phyloP scores from a whole-genome alignment of 2,113 vertebrate species.

The Indicator maculatus region DNA sequence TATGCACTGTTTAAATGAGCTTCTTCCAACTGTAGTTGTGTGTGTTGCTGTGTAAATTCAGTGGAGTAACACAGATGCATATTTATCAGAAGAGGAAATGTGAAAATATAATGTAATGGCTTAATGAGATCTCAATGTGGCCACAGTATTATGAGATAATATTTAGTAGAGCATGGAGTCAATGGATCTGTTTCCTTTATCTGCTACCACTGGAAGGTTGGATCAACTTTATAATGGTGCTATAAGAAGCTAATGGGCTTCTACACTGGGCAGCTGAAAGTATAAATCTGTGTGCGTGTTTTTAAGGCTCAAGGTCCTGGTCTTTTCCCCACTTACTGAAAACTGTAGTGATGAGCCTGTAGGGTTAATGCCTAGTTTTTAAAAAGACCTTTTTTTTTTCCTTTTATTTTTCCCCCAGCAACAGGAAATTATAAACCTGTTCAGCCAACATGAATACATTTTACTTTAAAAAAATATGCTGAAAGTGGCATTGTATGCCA shows the following conservation, averaged over 20 bases:
- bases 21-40: not conserved
- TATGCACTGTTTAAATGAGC: not conserved
- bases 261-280: not conserved
- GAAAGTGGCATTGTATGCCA: slow-evolving; percentile 65
- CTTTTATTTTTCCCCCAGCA: not conserved
- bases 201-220: not conserved
- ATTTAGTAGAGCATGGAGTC: not conserved
- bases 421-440: slow-evolving; percentile 55
- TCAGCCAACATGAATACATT: slow-evolving; percentile 49
- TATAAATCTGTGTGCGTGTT: not conserved
- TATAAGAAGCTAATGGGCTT: not conserved
- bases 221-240: not conserved
- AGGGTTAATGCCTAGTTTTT: slow-evolving; percentile 1
- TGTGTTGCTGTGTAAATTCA: not conserved
- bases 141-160: not conserved
- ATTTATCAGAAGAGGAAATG: not conserved
- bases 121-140: not conserved
- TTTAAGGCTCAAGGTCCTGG: not conserved
- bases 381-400: not conserved
- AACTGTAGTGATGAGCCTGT: not conserved
- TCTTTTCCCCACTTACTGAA: not conserved
- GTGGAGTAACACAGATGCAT: accelerated
- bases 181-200: not conserved
- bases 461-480: slow-evolving; percentile 18
- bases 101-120: not conserved